Base-by-base conservation (phyloP, 2,888 invertebrate genomes). In the Apomyelois bistriatella region DNA sequence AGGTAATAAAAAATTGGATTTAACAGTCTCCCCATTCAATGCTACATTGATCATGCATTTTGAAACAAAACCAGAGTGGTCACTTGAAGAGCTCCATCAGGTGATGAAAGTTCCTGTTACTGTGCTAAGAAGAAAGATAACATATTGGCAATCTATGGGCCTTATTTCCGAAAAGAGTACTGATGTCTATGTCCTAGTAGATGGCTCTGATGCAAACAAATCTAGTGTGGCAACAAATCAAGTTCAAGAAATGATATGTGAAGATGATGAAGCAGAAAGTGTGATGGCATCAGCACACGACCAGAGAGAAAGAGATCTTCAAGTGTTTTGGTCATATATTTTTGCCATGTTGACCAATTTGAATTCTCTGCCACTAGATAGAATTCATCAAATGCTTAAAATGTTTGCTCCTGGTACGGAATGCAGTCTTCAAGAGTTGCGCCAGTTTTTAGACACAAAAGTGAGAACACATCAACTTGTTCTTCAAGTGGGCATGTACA, bases 291-390 rank as follows among this genome's bases (percentile, higher is more conserved):
- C 98, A 15, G 95, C 97, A 0, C 96, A 97, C 76, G 97, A 98
- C 76, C 98, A 98, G 79, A 92, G 97, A 55, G 98, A 98, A 83
- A 97, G 97, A 66, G 98, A 98, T 78, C 88, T 98, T 54, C 98
- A 98, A 92, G 94, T 94, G 48, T 98, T 98, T 81, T 99, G 99
- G 99, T 97, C 98, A 0, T 99, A 98, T 73, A 98, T 99, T 66
- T 96, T 97, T 43, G 98, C 98, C 13, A 99, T 99, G 99, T 85
- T 99, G 54, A 98, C 98, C 9, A 99, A 99, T 89, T 89, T 99
- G 60, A 98, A 98, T 70, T 96, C 96, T 0, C 91, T 98, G 74
- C 96, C 98, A 0, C 86, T 98, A 60, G 98, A 98, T 65, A 91
- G 98, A 52, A 98, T 99, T 66, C 97, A 98, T 82, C 97, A 97